These are phyloP conservation scores for Dioctria linearis DNA, from an alignment of 2,888 invertebrate species.

Conservation along the genomic window DNA sequence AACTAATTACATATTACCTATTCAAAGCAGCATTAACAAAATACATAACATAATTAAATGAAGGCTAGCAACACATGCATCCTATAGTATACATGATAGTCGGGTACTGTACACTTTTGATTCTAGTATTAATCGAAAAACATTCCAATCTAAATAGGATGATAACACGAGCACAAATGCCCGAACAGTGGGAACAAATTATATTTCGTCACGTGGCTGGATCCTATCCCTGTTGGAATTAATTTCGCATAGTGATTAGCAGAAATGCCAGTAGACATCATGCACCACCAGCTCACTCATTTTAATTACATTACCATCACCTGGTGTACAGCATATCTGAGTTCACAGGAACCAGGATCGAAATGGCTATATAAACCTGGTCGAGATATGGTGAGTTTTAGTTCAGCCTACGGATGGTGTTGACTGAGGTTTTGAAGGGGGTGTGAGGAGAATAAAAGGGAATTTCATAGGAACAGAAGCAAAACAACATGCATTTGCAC, in stretches of 20 bases:
- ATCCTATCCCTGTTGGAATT: conserved; percentile 28
- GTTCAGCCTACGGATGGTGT: background rate
- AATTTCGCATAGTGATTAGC: conserved; percentile 45
- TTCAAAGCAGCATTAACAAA: conserved; percentile 16
- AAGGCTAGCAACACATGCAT: conserved; percentile 29
- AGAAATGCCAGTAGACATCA: conserved; percentile 45
- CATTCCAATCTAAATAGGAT: conserved; percentile 1
- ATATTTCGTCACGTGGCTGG: conserved; percentile 38
- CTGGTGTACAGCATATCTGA: conserved; percentile 21
- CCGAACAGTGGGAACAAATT: conserved; percentile 33
- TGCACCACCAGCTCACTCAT: conserved; percentile 35
- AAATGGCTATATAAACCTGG: background rate
- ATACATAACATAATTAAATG: conserved; percentile 24
- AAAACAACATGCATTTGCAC: conserved; percentile 52
- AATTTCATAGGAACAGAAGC: background rate
- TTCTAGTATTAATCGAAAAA: conserved; percentile 28
- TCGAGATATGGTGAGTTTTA: background rate
- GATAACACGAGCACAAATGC: background rate
- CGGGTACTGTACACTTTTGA: conserved; percentile 14
- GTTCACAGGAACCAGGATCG: background rate
- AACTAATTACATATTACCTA: background rate
- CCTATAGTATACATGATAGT: conserved; percentile 11
- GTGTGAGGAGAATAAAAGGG: background rate
- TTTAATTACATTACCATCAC: conserved; percentile 50
- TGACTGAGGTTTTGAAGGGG: background rate